A percentile compares a stretch with the other conserved stretches of the same genome.
Conservation (phyloP, 1,140 invertebrate species). For the Drosophila hydei region DNA sequence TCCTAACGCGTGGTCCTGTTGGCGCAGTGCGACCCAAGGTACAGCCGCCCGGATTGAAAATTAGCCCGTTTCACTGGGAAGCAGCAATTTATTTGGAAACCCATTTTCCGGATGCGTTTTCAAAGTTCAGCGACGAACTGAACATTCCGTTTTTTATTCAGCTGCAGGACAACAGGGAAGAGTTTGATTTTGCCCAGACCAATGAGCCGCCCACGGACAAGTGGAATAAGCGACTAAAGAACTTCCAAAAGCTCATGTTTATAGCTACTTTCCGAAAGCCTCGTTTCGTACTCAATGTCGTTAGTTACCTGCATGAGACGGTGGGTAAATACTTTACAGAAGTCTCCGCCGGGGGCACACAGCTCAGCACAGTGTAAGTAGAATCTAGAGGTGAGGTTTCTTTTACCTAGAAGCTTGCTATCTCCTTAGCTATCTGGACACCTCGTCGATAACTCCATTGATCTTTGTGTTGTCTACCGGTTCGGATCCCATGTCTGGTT, state of each 20-base stretch:
- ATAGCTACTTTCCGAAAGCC: constrained; percentile 92
- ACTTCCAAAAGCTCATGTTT: constrained; percentile 93
- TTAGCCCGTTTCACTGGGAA: constrained; percentile 86
- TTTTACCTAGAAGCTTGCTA: neutral
- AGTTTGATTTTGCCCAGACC: constrained; percentile 54
- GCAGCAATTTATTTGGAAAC: constrained; percentile 86
- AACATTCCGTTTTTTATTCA: constrained; percentile 85
- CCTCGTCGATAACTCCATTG: constrained; percentile 89
- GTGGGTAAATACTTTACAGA: constrained; percentile 92
- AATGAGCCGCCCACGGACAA: constrained; percentile 42
- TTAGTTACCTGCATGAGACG: constrained; percentile 90
- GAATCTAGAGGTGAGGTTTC: too few species aligned
- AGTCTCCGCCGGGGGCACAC: constrained; percentile 87
- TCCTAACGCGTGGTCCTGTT: constrained; percentile 59
- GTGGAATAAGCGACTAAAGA: constrained; percentile 87
- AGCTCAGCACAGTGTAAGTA: constrained; percentile 88
- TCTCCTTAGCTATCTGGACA: constrained; percentile 89
- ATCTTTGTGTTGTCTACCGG: constrained; percentile 96
- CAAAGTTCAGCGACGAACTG: constrained; percentile 85
- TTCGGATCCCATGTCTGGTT: constrained; percentile 93
- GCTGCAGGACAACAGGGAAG: constrained; percentile 86
- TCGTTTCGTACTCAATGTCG: constrained; percentile 91
- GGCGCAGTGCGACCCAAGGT: constrained; percentile 79
- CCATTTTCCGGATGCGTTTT: constrained; percentile 85
- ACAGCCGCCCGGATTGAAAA: constrained; percentile 37